These are phyloP conservation scores for Acyrthosiphon pisum DNA, from an alignment of 1,140 invertebrate species.

Conservation along the genomic window DNA sequence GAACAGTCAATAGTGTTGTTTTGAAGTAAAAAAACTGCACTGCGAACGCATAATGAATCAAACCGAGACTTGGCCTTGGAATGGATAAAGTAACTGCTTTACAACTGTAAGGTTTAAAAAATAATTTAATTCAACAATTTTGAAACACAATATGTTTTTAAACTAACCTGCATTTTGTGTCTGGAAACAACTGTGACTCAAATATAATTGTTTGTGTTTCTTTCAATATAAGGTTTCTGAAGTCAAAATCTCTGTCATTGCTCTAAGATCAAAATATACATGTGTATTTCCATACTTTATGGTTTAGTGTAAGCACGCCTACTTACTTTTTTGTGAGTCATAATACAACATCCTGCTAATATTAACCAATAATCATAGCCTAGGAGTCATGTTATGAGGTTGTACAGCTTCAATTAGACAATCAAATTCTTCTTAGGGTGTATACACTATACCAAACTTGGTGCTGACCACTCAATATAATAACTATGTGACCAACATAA, in stretches of 20 bases:
- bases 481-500: no score
- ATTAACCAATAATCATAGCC: constrained; percentile 92
- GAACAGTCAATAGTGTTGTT: constrained; percentile 26
- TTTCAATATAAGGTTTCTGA: constrained; percentile 72
- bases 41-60: constrained; percentile 84
- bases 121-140: neutral
- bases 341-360: constrained; percentile 90
- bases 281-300: constrained; percentile 23
- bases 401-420: constrained; percentile 88
- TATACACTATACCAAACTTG: no score
- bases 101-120: constrained; percentile 61
- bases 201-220: constrained; percentile 74
- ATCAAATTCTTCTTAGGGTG: constrained; percentile 84
- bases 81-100: constrained; percentile 79
- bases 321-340: constrained; percentile 72
- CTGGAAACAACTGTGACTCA: constrained; percentile 67
- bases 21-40: constrained; percentile 69
- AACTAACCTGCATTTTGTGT: constrained; percentile 66
- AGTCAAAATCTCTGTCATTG: constrained; percentile 73
- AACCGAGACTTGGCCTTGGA: constrained; percentile 89
- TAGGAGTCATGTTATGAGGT: constrained; percentile 84
- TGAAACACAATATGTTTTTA: neutral
- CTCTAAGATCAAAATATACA: constrained; percentile 65
- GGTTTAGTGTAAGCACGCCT: neutral
- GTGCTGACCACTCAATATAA: no score